These are phyloP conservation scores for Dexiosoma caninum DNA, from an alignment of 2,888 invertebrate genomes.

Conservation along the genomic window DNA sequence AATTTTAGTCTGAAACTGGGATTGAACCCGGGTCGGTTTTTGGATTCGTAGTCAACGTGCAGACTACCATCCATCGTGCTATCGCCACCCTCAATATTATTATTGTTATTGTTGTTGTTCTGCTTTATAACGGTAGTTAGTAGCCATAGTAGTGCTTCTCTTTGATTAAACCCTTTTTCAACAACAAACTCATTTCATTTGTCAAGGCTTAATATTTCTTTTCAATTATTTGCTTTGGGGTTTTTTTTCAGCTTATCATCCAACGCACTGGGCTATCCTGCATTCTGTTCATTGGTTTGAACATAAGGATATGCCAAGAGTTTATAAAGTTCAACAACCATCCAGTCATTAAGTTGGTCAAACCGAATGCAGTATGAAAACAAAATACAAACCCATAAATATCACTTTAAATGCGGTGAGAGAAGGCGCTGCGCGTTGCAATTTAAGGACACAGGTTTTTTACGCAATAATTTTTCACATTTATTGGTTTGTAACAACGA, in stretches of 20 bases:
- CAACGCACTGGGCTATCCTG: not conserved
- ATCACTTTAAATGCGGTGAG: slow-evolving; percentile 10
- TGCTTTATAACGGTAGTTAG: slow-evolving; percentile 1
- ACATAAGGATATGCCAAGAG: slow-evolving; percentile 19
- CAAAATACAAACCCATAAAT: slow-evolving; percentile 23
- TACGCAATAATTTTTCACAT: slow-evolving; percentile 38
- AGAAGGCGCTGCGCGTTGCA: not conserved
- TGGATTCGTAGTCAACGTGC: too few relatives aligned
- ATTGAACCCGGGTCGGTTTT: too few relatives aligned
- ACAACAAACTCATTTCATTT: slow-evolving; percentile 30
- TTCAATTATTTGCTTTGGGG: not conserved
- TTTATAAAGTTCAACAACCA: not conserved
- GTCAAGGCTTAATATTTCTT: slow-evolving; percentile 38
- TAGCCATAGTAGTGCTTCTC: slow-evolving; percentile 42
- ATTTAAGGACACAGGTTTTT: not conserved
- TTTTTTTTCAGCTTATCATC: not conserved
- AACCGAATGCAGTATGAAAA: not conserved
- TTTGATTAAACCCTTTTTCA: slow-evolving; percentile 49
- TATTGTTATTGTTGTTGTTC: not conserved
- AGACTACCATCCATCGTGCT: slow-evolving; percentile 24
- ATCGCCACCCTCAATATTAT: not conserved
- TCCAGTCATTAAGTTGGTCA: not conserved
- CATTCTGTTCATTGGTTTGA: not conserved
- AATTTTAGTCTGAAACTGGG: too few relatives aligned
- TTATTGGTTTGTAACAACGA: slow-evolving; percentile 35